Evolutionary conservation across 2,888 invertebrate species (phyloP).

Genomic region (Abscondita cerata): DNA sequence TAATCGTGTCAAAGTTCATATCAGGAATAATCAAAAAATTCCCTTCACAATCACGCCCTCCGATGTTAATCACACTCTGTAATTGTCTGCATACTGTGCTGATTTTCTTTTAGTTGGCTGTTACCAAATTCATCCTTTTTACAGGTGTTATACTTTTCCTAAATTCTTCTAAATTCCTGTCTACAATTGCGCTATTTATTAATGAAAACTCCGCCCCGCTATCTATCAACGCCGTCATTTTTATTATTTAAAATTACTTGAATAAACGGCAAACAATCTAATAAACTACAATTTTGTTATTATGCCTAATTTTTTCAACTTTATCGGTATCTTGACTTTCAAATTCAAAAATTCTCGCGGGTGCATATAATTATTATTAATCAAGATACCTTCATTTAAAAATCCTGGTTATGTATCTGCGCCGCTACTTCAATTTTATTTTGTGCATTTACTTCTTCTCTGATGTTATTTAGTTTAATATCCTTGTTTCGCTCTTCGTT

Average conservation of each 20-base stretch:
- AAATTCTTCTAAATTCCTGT: not conserved
- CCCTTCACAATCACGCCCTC: not conserved
- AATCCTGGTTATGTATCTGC: not conserved
- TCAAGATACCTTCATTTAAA: not conserved
- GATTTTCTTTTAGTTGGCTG: not conserved
- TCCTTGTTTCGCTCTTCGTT: too few relatives aligned
- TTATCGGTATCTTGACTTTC: not conserved
- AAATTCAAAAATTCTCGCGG: not conserved
- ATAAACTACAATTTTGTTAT: not conserved
- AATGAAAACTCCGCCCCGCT: not conserved
- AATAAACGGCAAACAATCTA: not conserved
- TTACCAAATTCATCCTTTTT: not conserved
- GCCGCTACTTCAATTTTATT: too few relatives aligned
- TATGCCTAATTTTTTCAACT: not conserved
- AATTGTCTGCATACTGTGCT: not conserved
- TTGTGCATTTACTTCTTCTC: too few relatives aligned
- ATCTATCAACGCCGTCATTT: not conserved
- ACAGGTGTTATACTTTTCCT: not conserved
- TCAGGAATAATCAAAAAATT: not conserved
- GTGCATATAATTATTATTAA: not conserved
- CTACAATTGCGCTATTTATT: not conserved
- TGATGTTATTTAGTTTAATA: too few relatives aligned
- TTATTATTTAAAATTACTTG: not conserved
- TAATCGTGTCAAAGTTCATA: not conserved
- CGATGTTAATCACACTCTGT: not conserved